Conservation (phyloP, 2,797 vertebrate species). For the Brachyrhaphis roseni region DNA sequence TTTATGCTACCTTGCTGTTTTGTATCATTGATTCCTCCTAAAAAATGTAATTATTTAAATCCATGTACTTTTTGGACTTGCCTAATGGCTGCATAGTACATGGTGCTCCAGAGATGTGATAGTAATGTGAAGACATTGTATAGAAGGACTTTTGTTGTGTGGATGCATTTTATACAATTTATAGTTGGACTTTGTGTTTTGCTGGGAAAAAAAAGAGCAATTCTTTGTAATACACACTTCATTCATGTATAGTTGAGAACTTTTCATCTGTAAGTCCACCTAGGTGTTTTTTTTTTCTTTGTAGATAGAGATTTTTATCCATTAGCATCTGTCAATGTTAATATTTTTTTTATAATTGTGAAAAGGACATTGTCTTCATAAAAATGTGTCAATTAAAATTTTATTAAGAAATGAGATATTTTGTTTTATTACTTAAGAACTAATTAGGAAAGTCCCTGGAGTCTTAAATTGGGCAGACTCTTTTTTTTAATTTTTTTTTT, state of each 20-base stretch:
- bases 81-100: conserved; percentile 16
- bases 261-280: conserved; percentile 47
- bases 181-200: conserved; percentile 54
- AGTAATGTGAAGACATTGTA: conserved; percentile 63
- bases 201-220: conserved; percentile 27
- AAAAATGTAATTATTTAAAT: conserved; percentile 30
- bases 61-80: conserved; percentile 23
- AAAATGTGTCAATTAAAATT: conserved; percentile 60
- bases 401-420: conserved; percentile 42
- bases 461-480: background rate
- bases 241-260: conserved; percentile 45
- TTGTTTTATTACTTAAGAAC: conserved; percentile 4
- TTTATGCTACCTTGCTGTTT: conserved; percentile 38
- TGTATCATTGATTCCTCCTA: conserved; percentile 32
- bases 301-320: conserved; percentile 55
- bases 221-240: conserved; percentile 40
- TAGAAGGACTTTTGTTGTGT: conserved; percentile 57
- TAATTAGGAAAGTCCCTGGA: background rate
- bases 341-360: conserved; percentile 43
- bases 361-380: conserved; percentile 50
- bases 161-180: conserved; percentile 70
- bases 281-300: conserved; percentile 20
- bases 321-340: conserved; percentile 50
- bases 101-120: conserved; percentile 50
- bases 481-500: background rate